Evolutionary conservation across 2,888 invertebrate species (phyloP).

Genomic region (Cylindroiulus punctatus): DNA sequence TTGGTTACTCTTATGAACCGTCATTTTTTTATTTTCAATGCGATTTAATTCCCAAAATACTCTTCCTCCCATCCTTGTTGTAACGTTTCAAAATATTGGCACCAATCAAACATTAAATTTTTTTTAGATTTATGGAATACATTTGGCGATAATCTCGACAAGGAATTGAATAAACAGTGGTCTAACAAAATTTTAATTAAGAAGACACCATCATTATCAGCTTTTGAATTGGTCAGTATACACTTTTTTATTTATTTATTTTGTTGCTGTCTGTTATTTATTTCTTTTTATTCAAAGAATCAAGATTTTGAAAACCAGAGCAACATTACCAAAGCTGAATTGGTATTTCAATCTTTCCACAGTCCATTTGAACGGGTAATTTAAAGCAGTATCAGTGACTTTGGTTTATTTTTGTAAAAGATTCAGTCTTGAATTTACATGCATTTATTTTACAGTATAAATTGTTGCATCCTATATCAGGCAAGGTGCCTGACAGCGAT

Average conservation of each 20-base stretch:
- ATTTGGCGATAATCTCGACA: slow-evolving; percentile 52
- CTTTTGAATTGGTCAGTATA: background rate
- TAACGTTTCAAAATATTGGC: background rate
- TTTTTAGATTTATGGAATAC: slow-evolving; percentile 56
- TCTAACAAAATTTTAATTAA: background rate
- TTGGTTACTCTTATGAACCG: too few relatives aligned
- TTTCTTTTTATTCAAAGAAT: background rate
- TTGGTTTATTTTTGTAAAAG: too few relatives aligned
- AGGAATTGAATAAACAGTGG: background rate
- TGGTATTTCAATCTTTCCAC: slow-evolving; percentile 13
- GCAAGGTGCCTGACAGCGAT: background rate
- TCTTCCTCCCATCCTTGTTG: too few relatives aligned
- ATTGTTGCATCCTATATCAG: background rate
- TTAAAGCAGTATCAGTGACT: background rate
- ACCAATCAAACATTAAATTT: background rate
- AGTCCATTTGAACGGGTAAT: slow-evolving; percentile 51
- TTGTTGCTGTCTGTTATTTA: background rate
- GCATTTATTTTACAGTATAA: slow-evolving; percentile 42
- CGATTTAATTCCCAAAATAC: too few relatives aligned
- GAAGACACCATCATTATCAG: slow-evolving; percentile 22
- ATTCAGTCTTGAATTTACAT: too few relatives aligned
- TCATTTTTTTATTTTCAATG: too few relatives aligned
- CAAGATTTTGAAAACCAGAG: background rate
- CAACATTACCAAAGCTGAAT: slow-evolving; percentile 28
- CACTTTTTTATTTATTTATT: background rate